Evolutionary conservation across 2,113 vertebrate genomes (phyloP), one percentile per base, ranked within the genome.

Genomic region (Tetraodon nigroviridis): DNA sequence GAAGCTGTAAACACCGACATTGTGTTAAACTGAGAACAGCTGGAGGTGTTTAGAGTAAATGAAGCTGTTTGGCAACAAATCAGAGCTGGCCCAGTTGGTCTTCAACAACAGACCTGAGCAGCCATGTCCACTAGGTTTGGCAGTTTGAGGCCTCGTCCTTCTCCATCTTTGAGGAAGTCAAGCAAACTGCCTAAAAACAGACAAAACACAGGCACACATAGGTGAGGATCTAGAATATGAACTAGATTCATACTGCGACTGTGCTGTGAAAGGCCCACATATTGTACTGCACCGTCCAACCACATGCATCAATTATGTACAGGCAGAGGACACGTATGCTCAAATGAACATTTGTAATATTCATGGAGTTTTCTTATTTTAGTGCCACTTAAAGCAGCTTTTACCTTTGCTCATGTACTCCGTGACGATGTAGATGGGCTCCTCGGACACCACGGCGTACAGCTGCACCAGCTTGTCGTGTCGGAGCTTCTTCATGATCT

Each of bases 101-200:
- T 67, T 17, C 3, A 37, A 32, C 18, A 2, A 12, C 48, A 18
- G 64, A 98, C 97, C 96, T 99, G 97, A 69, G 96, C 95, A 0
- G 97, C 97, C 96, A 99, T 99, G 89, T 99, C 97, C 75, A 99
- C 97, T n/a, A 99, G 89, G 64, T 99, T 98, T 0, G 97, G 97
- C 74, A 99, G 86, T 81, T 99, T 99, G 86, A 99, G 87, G 40
- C 92, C 84, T 87, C 92, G 91, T 76, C 94, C 94, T 89, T 97
- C 94, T 54, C 94, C 94, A 12, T 97, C 94, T 80, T 97, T 97
- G 18, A 97, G 79, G 87, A 97, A 99, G 81, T 99, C 97, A 20
- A 99, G 92, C 87, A 99, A 93, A 82, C 96, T 99, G 58, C 97
- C 97, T 99, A 66, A 80, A 78, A 83, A 48, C 14, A 57, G 32